A percentile compares a stretch with the other conserved stretches of the same genome.
These are phyloP conservation scores for Lasius platythorax DNA, from an alignment of 2,888 invertebrate genomes.

Conservation along the genomic window DNA sequence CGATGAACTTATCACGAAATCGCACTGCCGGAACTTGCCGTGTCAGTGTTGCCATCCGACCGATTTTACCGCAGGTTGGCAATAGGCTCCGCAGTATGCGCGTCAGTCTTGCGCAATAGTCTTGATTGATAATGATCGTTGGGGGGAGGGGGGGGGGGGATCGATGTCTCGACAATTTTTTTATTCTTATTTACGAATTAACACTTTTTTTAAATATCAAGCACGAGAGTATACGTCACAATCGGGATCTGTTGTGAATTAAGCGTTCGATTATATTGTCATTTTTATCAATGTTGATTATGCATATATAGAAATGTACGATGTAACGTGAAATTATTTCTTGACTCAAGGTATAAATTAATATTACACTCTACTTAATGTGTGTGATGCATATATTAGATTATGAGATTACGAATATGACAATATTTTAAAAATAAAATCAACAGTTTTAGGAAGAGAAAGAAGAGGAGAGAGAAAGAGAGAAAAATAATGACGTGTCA, in stretches of 20 bases:
- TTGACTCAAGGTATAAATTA: too few species aligned
- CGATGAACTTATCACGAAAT: conserved; percentile 9
- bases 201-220: too few species aligned
- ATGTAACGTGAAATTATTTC: too few species aligned
- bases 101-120: neutral
- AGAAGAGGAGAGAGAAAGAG: neutral
- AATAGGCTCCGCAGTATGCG: neutral
- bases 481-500: neutral
- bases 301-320: too few species aligned
- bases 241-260: too few species aligned
- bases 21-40: conserved; percentile 24
- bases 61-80: neutral
- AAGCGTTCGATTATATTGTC: too few species aligned
- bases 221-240: too few species aligned
- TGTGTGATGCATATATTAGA: neutral
- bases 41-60: conserved; percentile 59
- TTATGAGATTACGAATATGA: neutral
- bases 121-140: neutral
- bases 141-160: too few species aligned
- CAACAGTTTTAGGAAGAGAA: neutral
- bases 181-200: neutral
- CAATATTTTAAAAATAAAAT: neutral
- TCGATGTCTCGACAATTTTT: neutral
- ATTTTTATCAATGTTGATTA: too few species aligned
- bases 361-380: too few species aligned